Conservation (phyloP, 2,797 vertebrate genomes). For the Ctenochaetus hawaiiensis region DNA sequence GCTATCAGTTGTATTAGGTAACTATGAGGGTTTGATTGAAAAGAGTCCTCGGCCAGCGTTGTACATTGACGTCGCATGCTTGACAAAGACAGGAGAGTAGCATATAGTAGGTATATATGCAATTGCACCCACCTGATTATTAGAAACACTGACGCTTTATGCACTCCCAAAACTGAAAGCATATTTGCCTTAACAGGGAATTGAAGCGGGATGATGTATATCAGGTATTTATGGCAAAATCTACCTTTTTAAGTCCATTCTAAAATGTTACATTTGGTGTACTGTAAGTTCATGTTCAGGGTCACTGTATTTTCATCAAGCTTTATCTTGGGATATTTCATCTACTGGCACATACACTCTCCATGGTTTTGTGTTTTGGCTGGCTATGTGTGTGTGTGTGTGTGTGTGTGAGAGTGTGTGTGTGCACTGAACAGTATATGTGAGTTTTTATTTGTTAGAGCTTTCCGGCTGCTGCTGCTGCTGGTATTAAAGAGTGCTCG, state of each 20-base stretch:
- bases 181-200: conserved; percentile 83
- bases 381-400: background rate
- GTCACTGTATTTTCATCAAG: conserved; percentile 48
- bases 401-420: background rate
- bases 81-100: conserved; percentile 66
- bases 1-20: conserved; percentile 40
- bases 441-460: conserved; percentile 32
- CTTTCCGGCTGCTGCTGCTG: conserved; percentile 48
- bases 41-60: conserved; percentile 39
- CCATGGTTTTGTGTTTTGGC: conserved; percentile 19
- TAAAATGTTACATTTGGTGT: conserved; percentile 77
- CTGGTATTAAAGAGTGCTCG: conserved; percentile 44
- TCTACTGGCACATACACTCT: conserved; percentile 13
- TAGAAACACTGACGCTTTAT: conserved; percentile 79
- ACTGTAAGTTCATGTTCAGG: conserved; percentile 74
- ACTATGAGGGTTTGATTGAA: conserved; percentile 39
- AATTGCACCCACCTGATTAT: conserved; percentile 59
- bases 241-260: conserved; percentile 79
- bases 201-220: conserved; percentile 75
- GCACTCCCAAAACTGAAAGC: conserved; percentile 81
- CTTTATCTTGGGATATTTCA: conserved; percentile 75
- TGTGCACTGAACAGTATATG: conserved; percentile 28
- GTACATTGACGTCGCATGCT: conserved; percentile 64
- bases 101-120: conserved; percentile 77
- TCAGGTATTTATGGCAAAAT: conserved; percentile 85